Conservation (phyloP, 2,888 invertebrate species). For the Ichneumoninae sp. region DNA sequence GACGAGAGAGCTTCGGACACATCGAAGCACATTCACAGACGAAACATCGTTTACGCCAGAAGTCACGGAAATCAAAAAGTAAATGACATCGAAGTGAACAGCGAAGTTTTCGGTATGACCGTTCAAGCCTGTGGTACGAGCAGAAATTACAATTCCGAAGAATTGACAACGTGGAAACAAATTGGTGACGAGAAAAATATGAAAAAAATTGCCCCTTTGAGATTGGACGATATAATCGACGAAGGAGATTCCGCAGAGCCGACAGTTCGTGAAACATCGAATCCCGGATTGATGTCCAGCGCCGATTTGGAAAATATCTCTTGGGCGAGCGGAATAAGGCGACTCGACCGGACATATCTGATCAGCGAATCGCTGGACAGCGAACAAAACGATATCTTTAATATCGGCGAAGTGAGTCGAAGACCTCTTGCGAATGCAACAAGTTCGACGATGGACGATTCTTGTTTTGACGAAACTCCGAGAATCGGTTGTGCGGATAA, state of each 20-base stretch:
- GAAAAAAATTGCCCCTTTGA: slow-evolving; percentile 26
- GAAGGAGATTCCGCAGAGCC: background rate
- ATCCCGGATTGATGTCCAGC: background rate
- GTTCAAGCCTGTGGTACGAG: slow-evolving; percentile 77
- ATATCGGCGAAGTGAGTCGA: background rate
- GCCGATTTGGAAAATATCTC: slow-evolving; percentile 18
- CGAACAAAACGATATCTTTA: slow-evolving; percentile 2
- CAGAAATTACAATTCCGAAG: slow-evolving; percentile 24
- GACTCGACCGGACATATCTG: slow-evolving; percentile 71
- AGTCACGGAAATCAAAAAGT: slow-evolving; percentile 78
- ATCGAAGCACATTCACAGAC: slow-evolving; percentile 35
- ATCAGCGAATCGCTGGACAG: slow-evolving; percentile 66
- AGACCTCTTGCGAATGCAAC: slow-evolving; percentile 15
- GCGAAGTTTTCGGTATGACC: slow-evolving; percentile 77
- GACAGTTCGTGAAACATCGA: background rate
- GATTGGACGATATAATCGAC: slow-evolving; percentile 15
- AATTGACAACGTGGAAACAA: slow-evolving; percentile 75
- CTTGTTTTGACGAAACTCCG: background rate
- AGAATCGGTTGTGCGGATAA: background rate
- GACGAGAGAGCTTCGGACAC: slow-evolving; percentile 57
- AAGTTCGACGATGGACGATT: slow-evolving; percentile 14
- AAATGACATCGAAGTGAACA: slow-evolving; percentile 82
- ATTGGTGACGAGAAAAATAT: slow-evolving; percentile 63
- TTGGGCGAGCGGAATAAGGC: slow-evolving; percentile 54
- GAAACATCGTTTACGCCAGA: slow-evolving; percentile 68